Evolutionary conservation across 2,888 invertebrate species (phyloP).

Genomic region (Caenorhabditis zanzibari): DNA sequence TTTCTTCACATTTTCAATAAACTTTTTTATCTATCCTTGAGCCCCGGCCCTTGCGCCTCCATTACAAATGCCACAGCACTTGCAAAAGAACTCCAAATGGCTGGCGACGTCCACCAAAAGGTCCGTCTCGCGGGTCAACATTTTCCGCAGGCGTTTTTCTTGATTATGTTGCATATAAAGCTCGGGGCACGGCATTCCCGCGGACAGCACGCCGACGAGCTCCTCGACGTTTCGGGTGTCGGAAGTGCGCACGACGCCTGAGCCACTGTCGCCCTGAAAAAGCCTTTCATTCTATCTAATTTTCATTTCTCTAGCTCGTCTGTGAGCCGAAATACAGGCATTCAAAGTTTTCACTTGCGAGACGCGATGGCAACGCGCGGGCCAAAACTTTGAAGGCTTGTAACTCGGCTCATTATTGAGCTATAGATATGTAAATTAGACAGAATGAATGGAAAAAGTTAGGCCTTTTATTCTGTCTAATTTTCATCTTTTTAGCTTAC

Average conservation of each 20-base stretch:
- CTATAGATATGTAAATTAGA: no score
- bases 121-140: slow-evolving; percentile 43
- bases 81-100: slow-evolving; percentile 52
- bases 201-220: slow-evolving; percentile 56
- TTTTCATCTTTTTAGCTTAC: background rate
- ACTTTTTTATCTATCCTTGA: no score
- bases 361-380: slow-evolving; percentile 2
- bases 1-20: no score
- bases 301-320: background rate
- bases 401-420: no score
- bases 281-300: no score
- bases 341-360: background rate
- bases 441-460: no score
- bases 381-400: no score
- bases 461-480: no score
- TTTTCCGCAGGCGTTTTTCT: background rate
- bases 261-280: slow-evolving; percentile 67
- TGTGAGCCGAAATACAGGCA: background rate
- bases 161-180: slow-evolving; percentile 36
- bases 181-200: slow-evolving; percentile 48
- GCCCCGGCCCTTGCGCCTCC: no score
- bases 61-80: slow-evolving; percentile 61
- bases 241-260: slow-evolving; percentile 39
- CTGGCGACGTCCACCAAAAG: slow-evolving; percentile 42
- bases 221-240: slow-evolving; percentile 42